phyloP scores from a whole-genome alignment of 2,888 invertebrate species.

The Erebia aethiops region DNA sequence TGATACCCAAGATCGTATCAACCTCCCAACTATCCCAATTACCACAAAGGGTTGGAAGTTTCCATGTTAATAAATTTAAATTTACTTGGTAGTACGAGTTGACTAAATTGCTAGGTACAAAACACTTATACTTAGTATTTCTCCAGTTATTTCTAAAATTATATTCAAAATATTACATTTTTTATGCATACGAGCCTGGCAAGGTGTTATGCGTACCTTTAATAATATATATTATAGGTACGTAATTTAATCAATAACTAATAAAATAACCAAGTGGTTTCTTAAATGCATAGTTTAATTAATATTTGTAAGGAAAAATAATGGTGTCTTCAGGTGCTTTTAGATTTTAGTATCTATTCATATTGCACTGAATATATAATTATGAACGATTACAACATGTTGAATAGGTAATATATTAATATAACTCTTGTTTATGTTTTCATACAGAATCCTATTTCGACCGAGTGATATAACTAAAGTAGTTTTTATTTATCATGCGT shows the following conservation, averaged over 20 bases:
- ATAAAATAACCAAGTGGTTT: neutral
- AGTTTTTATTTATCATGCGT: conserved; percentile 1
- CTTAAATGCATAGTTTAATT: neutral
- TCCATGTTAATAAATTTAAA: no score
- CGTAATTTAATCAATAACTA: no score
- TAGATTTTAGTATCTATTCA: conserved; percentile 6
- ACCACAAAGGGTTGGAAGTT: no score
- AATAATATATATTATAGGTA: no score
- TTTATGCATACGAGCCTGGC: no score
- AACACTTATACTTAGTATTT: no score
- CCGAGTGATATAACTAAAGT: neutral
- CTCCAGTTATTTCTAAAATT: no score
- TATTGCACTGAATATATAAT: neutral
- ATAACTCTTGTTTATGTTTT: neutral
- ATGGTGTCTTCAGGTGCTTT: neutral
- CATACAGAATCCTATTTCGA: conserved; percentile 1
- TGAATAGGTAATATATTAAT: neutral
- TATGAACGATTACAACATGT: neutral
- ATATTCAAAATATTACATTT: no score
- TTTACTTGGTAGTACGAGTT: neutral
- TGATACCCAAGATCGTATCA: no score
- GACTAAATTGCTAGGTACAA: no score
- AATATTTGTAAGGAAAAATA: neutral
- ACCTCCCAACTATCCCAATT: no score
- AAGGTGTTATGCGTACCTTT: no score